Base-by-base conservation (phyloP, 2,797 vertebrate genomes). In the Eulemur albifrons region DNA sequence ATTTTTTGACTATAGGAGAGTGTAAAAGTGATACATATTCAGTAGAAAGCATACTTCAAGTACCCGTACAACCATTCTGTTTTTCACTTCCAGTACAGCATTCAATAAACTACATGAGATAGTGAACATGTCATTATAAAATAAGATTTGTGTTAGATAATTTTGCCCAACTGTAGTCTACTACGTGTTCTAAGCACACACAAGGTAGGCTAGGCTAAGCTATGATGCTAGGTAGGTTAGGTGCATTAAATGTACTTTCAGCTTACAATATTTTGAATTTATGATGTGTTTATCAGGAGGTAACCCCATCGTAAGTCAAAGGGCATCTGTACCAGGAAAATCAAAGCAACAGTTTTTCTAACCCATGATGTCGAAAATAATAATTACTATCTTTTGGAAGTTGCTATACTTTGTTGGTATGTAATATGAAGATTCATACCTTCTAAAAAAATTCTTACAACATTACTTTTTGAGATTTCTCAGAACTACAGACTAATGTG, bases 401-500 rank as follows among this genome's bases (percentile, higher is more conserved):
- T 65, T 89, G 35, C n/a, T 81, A 27, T 85, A n/a, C 32, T 95
- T 88, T n/a, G 14, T 45, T 70, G 8, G 4, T 52, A 35, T n/a
- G 23, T 59, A 59, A 27, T 63, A 88, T 40, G 43, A 38, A 77
- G 54, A 21, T 7, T 27, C 23, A 27, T 40, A 25, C 21, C 27
- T 89, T 65, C 48, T 94, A 35, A 67, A 67, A n/a, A 21, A 69
- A 17, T 18, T 92, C 67, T 38, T 35, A 83, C n/a, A 12, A 7
- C 48, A 72, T 84, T 59, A n/a, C 84, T 72, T 93, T 86, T 92
- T 17, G n/a, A 84, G 20, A 45, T 92, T 90, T 92, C 27, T 77
- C 61, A 81, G 84, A 83, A 77, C 25, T 27, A 45, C 40, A 57
- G 21, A 67, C 50, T 52, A 32, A 63, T 57, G 59, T 82, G 23